These are phyloP conservation scores for Drosophila tripunctata DNA, from an alignment of 2,888 invertebrate genomes.

Conservation along the genomic window DNA sequence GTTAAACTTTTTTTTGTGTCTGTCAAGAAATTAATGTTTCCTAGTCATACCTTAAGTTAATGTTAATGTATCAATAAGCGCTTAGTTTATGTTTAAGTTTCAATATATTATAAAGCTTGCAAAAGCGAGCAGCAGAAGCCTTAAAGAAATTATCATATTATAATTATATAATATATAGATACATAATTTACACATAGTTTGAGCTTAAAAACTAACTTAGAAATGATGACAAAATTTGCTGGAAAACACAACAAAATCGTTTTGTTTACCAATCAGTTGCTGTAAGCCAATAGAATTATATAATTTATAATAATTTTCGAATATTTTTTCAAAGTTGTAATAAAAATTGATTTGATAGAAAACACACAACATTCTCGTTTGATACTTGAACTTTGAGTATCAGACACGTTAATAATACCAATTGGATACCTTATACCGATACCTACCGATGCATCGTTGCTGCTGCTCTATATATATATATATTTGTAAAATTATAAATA, in stretches of 20 bases:
- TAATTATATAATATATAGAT: not conserved
- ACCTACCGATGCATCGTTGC: constrained; percentile 80
- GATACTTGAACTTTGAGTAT: constrained; percentile 8
- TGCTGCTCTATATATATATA: constrained; percentile 34
- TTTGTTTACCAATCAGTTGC: constrained; percentile 26
- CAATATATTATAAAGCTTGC: constrained; percentile 26
- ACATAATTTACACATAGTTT: not conserved
- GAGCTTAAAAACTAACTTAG: constrained; percentile 39
- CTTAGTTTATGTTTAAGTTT: constrained; percentile 10
- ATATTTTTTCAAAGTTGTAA: constrained; percentile 16
- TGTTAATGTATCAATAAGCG: constrained; percentile 1
- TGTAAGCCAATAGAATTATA: constrained; percentile 34
- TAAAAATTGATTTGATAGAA: constrained; percentile 46
- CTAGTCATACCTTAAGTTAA: constrained; percentile 1
- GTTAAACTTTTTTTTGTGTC: not conserved
- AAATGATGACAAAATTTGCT: constrained; percentile 23
- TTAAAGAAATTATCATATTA: not conserved
- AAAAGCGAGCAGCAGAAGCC: constrained; percentile 46
- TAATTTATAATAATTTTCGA: not conserved
- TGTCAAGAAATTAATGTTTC: not conserved
- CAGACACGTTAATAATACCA: constrained; percentile 7
- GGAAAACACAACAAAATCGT: constrained; percentile 69
- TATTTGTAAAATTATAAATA: constrained; percentile 17
- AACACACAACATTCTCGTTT: constrained; percentile 68
- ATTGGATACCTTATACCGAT: constrained; percentile 29